These are phyloP conservation scores for Semnornis frantzii DNA, from an alignment of 2,113 vertebrate species.

Conservation along the genomic window DNA sequence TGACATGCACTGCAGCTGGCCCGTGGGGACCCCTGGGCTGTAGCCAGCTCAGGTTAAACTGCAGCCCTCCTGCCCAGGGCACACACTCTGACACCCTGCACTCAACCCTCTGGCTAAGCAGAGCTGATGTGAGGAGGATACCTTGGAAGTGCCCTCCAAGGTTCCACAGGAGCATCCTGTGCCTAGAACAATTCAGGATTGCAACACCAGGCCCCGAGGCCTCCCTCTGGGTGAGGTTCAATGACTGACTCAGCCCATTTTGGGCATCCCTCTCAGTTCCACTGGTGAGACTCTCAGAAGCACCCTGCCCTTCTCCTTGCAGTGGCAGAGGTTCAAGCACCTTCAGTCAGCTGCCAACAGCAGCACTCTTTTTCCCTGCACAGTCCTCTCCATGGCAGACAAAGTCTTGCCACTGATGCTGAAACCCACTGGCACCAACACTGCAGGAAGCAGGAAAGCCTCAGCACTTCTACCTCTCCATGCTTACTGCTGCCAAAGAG, in stretches of 20 bases:
- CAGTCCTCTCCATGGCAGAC: not conserved
- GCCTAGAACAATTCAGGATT: fast-evolving
- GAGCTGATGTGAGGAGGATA: fast-evolving
- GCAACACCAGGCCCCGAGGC: fast-evolving
- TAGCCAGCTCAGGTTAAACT: not conserved
- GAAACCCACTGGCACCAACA: not conserved
- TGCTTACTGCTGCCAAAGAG: not conserved
- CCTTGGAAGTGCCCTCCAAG: not conserved
- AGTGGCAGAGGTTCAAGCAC: not conserved
- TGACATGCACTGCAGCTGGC: slow-evolving; percentile 53
- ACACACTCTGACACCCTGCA: not conserved
- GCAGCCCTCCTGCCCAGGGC: not conserved
- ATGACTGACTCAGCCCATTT: fast-evolving
- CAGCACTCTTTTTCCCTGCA: not conserved
- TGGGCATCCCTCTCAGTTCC: not conserved
- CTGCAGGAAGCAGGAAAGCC: not conserved
- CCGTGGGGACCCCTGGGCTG: not conserved
- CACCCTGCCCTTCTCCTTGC: not conserved
- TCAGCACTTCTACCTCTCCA: not conserved
- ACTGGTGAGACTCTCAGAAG: not conserved
- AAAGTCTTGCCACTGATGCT: not conserved
- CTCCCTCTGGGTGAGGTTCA: not conserved
- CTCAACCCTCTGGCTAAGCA: not conserved
- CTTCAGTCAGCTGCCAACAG: not conserved
- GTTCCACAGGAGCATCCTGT: not conserved